A percentile compares a stretch with the other conserved stretches of the same genome.
phyloP scores from a whole-genome alignment of 2,113 vertebrate genomes.

The Pandion haliaetus region DNA sequence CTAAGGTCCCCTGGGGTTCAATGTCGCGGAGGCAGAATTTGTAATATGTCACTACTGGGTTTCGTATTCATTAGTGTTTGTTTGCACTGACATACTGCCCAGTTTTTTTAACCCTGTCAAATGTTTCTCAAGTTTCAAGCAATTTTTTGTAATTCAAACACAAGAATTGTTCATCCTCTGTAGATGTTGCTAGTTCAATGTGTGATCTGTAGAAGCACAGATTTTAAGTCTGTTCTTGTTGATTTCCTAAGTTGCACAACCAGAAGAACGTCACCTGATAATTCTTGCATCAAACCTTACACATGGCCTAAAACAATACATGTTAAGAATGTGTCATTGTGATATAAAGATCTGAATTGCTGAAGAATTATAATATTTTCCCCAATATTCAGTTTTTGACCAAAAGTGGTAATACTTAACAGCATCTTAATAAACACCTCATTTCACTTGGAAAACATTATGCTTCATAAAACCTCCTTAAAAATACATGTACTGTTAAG shows the following conservation, averaged over 20 bases:
- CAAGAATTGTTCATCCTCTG: not conserved
- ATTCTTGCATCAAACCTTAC: not conserved
- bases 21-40: not conserved
- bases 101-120: not conserved
- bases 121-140: not conserved
- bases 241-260: not conserved
- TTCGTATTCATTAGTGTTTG: not conserved
- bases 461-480: not conserved
- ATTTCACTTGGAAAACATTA: not conserved
- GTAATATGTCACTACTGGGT: not conserved
- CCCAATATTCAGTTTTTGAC: not conserved
- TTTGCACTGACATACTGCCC: not conserved
- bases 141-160: not conserved
- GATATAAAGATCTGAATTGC: not conserved
- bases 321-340: not conserved
- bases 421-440: not conserved
- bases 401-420: not conserved
- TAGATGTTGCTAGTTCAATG: not conserved
- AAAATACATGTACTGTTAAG: not conserved
- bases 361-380: not conserved
- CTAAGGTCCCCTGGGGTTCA: not conserved
- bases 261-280: not conserved
- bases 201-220: not conserved
- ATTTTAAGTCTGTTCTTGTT: not conserved
- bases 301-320: not conserved